Conservation (phyloP, 2,113 vertebrate species). For the Datnioides undecimradiatus region DNA sequence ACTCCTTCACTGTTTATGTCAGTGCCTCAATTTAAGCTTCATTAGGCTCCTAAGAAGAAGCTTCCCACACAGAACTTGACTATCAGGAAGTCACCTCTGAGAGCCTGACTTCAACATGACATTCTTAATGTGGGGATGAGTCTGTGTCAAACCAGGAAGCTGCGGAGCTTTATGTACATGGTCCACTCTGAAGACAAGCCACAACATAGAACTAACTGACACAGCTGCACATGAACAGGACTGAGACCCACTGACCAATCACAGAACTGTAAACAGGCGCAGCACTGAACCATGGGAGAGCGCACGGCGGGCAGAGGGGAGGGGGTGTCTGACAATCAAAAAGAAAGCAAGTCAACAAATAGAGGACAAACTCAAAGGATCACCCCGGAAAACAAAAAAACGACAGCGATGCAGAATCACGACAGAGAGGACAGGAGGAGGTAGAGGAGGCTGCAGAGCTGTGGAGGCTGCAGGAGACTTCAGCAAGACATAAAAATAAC, state of each 20-base stretch:
- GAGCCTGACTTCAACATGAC: constrained; percentile 42
- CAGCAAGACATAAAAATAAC: constrained; percentile 52
- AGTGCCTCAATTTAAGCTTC: constrained; percentile 26
- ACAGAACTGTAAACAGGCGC: constrained; percentile 77
- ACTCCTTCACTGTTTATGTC: neutral
- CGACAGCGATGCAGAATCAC: constrained; percentile 76
- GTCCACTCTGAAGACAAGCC: constrained; percentile 74
- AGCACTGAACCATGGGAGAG: constrained; percentile 76
- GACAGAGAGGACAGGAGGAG: constrained; percentile 66
- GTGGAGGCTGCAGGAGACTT: constrained; percentile 65
- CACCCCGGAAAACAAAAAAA: constrained; percentile 63
- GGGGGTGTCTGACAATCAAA: constrained; percentile 76
- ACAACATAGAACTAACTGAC: constrained; percentile 80
- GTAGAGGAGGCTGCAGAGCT: constrained; percentile 65
- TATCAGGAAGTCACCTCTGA: constrained; percentile 22
- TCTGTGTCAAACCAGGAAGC: constrained; percentile 70
- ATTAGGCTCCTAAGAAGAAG: constrained; percentile 20
- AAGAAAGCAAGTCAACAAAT: constrained; percentile 69
- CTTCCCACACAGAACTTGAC: constrained; percentile 8
- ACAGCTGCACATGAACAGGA: constrained; percentile 79
- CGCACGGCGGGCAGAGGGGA: constrained; percentile 64
- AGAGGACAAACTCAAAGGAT: constrained; percentile 71
- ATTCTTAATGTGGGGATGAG: constrained; percentile 53
- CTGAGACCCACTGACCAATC: constrained; percentile 80
- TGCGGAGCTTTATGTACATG: constrained; percentile 72